Evolutionary conservation across 2,113 vertebrate species (phyloP).

Genomic region (Misgurnus mizolepis): DNA sequence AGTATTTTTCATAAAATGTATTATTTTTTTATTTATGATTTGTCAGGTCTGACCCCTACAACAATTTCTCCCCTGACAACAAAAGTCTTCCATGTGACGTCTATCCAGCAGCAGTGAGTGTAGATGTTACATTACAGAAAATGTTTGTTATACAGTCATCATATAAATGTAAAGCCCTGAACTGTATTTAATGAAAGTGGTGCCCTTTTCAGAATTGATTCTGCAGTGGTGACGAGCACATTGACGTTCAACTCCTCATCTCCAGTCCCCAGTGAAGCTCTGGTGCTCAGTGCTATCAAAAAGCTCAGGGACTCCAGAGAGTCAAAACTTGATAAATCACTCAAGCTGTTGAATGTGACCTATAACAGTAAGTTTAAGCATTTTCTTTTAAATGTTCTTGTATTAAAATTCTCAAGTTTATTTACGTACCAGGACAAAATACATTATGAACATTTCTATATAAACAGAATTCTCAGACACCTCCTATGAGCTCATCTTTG

Average conservation of each 20-base stretch:
- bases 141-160: too few species aligned
- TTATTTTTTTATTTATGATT: not conserved
- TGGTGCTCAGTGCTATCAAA: slow-evolving; percentile 6
- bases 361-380: slow-evolving; percentile 1
- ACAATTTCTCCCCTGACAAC: not conserved
- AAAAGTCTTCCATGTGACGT: not conserved
- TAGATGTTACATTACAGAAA: not conserved
- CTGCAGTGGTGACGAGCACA: not conserved
- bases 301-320: not conserved
- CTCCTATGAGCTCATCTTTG: not conserved
- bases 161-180: not conserved
- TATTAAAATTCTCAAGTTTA: too few species aligned
- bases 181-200: not conserved
- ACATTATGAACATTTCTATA: not conserved
- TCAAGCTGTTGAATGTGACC: not conserved
- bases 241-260: slow-evolving; percentile 6
- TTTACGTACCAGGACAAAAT: too few species aligned
- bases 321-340: not conserved
- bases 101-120: not conserved
- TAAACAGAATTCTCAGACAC: slow-evolving; percentile 19
- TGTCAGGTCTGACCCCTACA: not conserved
- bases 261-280: slow-evolving; percentile 20
- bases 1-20: too few species aligned
- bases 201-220: not conserved
- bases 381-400: not conserved